Evolutionary conservation across 2,797 vertebrate species (phyloP), one percentile per base, ranked within the genome.

Genomic region (Ctenochaetus hawaiiensis): DNA sequence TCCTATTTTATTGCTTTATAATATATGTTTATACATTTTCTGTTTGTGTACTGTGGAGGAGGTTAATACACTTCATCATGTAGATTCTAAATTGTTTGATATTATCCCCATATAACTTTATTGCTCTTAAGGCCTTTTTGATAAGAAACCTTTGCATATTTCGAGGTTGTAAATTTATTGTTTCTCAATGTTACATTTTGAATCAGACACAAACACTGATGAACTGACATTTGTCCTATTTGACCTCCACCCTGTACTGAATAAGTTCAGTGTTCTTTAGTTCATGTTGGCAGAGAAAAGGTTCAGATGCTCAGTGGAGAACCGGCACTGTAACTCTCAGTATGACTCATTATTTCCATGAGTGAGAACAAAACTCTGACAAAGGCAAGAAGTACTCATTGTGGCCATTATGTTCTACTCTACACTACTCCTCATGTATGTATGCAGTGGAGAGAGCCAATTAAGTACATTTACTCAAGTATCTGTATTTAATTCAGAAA

Each of bases 311-410:
- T 4, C 26, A 26, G 26, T 26, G 26, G 26, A 26, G 26, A 26
- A 26, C 18, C 66, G 54, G 69, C 57, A 4, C 39, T 30, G 9
- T 9, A 53, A 47, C n/a, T 16, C 60, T 17, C 64, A 23, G 61
- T 11, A 4, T 70, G 80, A 78, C 54, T 86, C 81, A 80, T 26
- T 57, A 47, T 58, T 80, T 80, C 79, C 74, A 62, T 17, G 22
- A 18, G 51, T 6, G 64, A 13, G 43, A 44, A 18, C 41, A 0
- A 62, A 72, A 70, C 56, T 43, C 34, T 39, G 41, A 71, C 77
- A 80, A 79, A 74, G 45, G 23, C 48, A 72, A 74, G 72, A 81
- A 83, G 60, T 58, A 41, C 45, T 57, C 22, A 48, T 26, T 17
- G 30, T 5, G 22, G 22, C 22, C 26, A 26, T 4, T 26, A 26